These are phyloP conservation scores for Phortica variegata DNA, from an alignment of 1,140 invertebrate species.

Conservation along the genomic window DNA sequence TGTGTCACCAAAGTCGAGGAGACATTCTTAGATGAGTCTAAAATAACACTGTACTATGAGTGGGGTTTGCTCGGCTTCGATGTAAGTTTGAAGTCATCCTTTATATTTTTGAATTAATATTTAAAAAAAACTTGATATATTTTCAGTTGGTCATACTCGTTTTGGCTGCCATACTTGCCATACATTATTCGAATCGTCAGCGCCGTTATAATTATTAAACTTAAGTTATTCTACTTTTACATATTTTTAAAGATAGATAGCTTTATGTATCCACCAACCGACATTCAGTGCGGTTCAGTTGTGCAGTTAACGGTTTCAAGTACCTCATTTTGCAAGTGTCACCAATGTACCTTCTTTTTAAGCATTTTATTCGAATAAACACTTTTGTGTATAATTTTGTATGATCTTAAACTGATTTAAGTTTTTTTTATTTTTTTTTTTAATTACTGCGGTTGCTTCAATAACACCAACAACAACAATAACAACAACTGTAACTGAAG, in stretches of 20 bases:
- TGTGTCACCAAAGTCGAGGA: constrained; percentile 56
- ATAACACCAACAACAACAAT: too few species aligned
- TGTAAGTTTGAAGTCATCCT: too few species aligned
- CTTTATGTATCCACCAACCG: too few species aligned
- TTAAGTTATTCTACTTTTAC: too few species aligned
- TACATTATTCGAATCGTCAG: constrained; percentile 42
- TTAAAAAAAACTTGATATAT: constrained; percentile 4
- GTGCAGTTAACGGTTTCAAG: too few species aligned
- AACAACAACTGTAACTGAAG: too few species aligned
- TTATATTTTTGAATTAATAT: background rate
- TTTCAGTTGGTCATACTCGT: constrained; percentile 33
- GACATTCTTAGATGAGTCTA: constrained; percentile 59
- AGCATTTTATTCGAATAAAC: background rate
- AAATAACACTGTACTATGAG: constrained; percentile 44
- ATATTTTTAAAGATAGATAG: too few species aligned
- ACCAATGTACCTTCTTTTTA: constrained; percentile 33
- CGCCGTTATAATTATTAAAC: constrained; percentile 37
- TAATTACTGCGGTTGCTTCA: too few species aligned
- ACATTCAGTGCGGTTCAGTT: too few species aligned
- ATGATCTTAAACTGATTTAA: too few species aligned
- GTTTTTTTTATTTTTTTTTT: too few species aligned
- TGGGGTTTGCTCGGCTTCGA: constrained; percentile 41
- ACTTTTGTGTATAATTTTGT: too few species aligned
- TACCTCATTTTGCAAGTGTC: constrained; percentile 11
- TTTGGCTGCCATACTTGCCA: constrained; percentile 37